phyloP scores from a whole-genome alignment of 1,140 invertebrate species.

The Drosophila saltans region DNA sequence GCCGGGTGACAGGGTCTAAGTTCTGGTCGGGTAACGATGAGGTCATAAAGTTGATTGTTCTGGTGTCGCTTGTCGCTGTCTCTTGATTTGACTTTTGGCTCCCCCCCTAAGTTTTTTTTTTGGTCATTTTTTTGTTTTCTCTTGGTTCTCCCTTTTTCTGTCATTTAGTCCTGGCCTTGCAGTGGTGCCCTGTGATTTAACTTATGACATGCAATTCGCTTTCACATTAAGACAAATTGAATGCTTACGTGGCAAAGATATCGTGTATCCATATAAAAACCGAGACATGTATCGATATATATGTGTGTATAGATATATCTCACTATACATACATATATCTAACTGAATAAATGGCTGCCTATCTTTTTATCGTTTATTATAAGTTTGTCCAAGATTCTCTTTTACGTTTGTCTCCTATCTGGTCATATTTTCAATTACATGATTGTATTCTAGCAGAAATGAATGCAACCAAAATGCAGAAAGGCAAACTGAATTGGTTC shows the following conservation, averaged over 20 bases:
- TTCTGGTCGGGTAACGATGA: conserved; percentile 15
- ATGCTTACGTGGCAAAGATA: conserved; percentile 36
- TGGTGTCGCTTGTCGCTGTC: conserved; percentile 22
- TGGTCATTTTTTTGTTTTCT: conserved; percentile 8
- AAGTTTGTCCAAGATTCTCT: background rate
- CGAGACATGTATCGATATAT: background rate
- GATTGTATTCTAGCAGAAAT: conserved; percentile 5
- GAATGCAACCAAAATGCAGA: conserved; percentile 14
- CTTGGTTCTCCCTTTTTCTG: conserved; percentile 4
- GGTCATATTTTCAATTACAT: conserved; percentile 41
- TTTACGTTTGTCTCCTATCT: background rate
- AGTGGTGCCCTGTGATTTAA: conserved; percentile 41
- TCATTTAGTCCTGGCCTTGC: conserved; percentile 29
- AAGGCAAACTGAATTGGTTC: conserved; percentile 14
- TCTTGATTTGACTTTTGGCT: conserved; percentile 27
- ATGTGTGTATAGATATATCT: background rate
- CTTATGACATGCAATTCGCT: conserved; percentile 62
- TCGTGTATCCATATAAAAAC: conserved; percentile 21
- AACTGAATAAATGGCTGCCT: background rate
- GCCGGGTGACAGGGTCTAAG: conserved; percentile 11
- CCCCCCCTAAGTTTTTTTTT: background rate
- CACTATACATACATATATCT: background rate
- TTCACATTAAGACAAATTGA: conserved; percentile 62
- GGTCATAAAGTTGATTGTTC: conserved; percentile 63
- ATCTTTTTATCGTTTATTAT: background rate